phyloP scores from a whole-genome alignment of 37 sponge, comb jelly and placozoan genomes.

The Geodia barretti region DNA sequence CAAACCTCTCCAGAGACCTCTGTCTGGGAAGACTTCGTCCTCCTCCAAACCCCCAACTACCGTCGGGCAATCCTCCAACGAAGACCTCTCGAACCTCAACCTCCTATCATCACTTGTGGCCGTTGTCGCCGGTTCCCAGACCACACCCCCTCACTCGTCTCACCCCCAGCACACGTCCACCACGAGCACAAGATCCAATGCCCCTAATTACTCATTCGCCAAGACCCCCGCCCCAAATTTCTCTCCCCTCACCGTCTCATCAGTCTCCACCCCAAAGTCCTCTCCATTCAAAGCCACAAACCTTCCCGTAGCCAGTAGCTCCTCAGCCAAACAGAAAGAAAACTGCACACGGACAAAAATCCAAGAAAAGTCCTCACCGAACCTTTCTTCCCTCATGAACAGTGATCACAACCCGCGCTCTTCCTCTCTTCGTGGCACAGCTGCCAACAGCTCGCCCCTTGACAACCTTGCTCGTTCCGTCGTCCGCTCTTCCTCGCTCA shows the following conservation, averaged over 20 bases:
- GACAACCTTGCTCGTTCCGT: not conserved
- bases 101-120: conserved; percentile 63
- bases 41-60: not conserved
- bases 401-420: not conserved
- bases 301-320: not conserved
- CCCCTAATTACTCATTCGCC: not conserved
- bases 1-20: not conserved
- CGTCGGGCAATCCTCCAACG: not conserved
- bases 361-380: not conserved
- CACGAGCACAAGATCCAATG: not conserved
- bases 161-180: not conserved
- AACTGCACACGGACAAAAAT: not conserved
- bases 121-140: conserved; percentile 21
- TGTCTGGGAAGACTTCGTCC: conserved; percentile 1
- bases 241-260: too few relatives aligned
- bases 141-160: not conserved
- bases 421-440: not conserved
- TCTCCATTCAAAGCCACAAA: not conserved
- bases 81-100: conserved; percentile 65
- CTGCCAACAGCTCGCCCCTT: not conserved
- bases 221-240: not conserved
- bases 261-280: too few relatives aligned
- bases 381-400: not conserved
- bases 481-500: not conserved
- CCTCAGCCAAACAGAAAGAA: not conserved